Evolutionary conservation across 2,113 vertebrate genomes (phyloP).

Genomic region (rabbit (Oryctolagus cuniculus)): DNA sequence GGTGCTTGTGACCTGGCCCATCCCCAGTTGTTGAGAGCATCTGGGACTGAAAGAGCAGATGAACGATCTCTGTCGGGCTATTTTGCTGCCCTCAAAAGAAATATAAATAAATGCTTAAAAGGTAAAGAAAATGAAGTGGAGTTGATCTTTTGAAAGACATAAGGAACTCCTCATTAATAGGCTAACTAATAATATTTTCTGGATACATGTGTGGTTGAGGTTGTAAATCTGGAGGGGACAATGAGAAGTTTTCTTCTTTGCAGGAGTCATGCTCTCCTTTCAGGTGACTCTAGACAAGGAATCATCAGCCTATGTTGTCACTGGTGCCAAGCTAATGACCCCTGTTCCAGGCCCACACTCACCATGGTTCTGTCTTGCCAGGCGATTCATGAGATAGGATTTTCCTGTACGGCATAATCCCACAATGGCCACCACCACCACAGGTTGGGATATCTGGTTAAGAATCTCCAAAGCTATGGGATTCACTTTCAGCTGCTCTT

Average conservation of each 20-base stretch:
- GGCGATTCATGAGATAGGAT: constrained; percentile 77
- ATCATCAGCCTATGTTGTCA: not conserved
- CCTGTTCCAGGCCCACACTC: not conserved
- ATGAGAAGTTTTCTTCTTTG: not conserved
- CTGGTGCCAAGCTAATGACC: not conserved
- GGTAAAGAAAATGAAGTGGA: not conserved
- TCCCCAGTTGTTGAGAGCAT: too few species aligned
- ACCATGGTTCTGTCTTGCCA: constrained; percentile 70
- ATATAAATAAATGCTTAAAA: too few species aligned
- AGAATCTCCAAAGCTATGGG: constrained; percentile 51
- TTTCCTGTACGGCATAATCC: constrained; percentile 23
- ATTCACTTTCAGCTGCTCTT: constrained; percentile 15
- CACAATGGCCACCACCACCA: not conserved
- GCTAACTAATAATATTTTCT: not conserved
- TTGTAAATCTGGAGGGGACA: not conserved
- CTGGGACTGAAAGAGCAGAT: too few species aligned
- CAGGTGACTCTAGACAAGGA: not conserved
- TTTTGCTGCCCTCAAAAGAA: too few species aligned
- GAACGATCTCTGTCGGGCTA: too few species aligned
- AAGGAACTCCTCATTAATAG: not conserved
- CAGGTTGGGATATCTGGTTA: not conserved
- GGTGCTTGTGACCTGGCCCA: too few species aligned
- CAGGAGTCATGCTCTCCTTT: not conserved
- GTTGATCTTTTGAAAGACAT: not conserved
- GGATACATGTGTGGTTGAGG: not conserved